phyloP scores from a whole-genome alignment of 2,888 invertebrate species.

The Sacculina carcini region DNA sequence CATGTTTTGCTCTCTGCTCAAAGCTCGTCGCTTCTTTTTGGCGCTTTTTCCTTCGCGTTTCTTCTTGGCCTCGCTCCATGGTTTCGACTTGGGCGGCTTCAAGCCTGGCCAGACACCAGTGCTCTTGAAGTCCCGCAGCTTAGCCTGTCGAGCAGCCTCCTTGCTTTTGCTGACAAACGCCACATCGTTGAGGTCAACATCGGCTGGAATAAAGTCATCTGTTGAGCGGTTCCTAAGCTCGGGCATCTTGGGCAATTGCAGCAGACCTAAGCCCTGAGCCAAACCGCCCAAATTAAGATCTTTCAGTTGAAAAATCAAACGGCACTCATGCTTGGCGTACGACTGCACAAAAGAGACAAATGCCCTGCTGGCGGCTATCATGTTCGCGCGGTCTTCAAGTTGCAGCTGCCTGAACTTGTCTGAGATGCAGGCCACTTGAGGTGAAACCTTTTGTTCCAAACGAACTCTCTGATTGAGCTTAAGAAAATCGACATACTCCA shows the following conservation, averaged over 20 bases:
- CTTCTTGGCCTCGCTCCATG: constrained; percentile 39
- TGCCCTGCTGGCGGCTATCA: constrained; percentile 67
- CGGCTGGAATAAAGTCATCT: constrained; percentile 28
- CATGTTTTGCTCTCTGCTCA: constrained; percentile 24
- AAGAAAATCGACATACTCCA: constrained; percentile 68
- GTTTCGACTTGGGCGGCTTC: constrained; percentile 27
- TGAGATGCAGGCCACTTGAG: constrained; percentile 13
- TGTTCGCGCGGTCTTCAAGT: constrained; percentile 39
- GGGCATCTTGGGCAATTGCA: constrained; percentile 82
- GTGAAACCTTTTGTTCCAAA: constrained; percentile 14
- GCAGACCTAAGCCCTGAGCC: constrained; percentile 64
- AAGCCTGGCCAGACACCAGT: constrained; percentile 49
- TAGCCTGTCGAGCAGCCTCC: constrained; percentile 42
- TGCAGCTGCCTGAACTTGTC: constrained; percentile 36
- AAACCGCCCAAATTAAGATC: constrained; percentile 59
- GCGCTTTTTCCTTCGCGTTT: constrained; percentile 36
- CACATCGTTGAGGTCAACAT: constrained; percentile 37
- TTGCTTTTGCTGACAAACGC: constrained; percentile 28
- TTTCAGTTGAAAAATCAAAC: constrained; percentile 57
- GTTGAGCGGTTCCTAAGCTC: constrained; percentile 46
- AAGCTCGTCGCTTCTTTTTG: constrained; percentile 22
- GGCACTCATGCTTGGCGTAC: constrained; percentile 87
- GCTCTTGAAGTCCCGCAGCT: constrained; percentile 37
- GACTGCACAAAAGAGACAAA: constrained; percentile 85
- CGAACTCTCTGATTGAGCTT: constrained; percentile 60